Evolutionary conservation across 2,888 invertebrate genomes (phyloP).

Genomic region (Abrostola triplasia): DNA sequence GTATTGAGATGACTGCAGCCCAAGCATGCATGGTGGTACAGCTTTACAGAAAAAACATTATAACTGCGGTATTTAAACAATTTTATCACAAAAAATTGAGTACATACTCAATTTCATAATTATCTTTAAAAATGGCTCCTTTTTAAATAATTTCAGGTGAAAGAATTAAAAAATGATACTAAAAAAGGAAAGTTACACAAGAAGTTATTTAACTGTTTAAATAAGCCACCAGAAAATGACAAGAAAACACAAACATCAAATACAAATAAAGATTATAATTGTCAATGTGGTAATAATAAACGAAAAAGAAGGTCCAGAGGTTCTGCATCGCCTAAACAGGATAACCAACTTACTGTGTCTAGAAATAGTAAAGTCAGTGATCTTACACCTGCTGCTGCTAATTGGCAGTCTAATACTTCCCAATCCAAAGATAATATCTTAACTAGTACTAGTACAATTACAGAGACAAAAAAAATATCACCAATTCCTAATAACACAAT

Average conservation of each 20-base stretch:
- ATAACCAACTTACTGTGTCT: slow-evolving; percentile 15
- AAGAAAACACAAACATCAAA: slow-evolving; percentile 73
- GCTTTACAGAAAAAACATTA: slow-evolving; percentile 79
- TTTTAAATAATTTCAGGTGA: slow-evolving; percentile 67
- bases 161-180: slow-evolving; percentile 77
- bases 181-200: slow-evolving; percentile 74
- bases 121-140: no score
- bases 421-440: slow-evolving; percentile 32
- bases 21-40: slow-evolving; percentile 82
- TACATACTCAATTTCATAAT: no score
- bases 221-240: slow-evolving; percentile 71
- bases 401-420: slow-evolving; percentile 52
- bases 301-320: slow-evolving; percentile 61
- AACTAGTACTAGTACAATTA: slow-evolving; percentile 24
- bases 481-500: slow-evolving; percentile 49
- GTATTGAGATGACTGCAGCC: slow-evolving; percentile 80
- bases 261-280: slow-evolving; percentile 62
- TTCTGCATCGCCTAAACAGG: slow-evolving; percentile 51
- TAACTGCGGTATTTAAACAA: slow-evolving; percentile 66
- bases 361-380: slow-evolving; percentile 9
- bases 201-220: slow-evolving; percentile 75
- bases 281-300: slow-evolving; percentile 71
- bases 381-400: slow-evolving; percentile 1
- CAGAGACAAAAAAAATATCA: slow-evolving; percentile 29
- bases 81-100: no score